Evolutionary conservation across 2,113 vertebrate species (phyloP), one percentile per base, ranked within the genome.

Genomic region (Gnathonemus longibarbis): DNA sequence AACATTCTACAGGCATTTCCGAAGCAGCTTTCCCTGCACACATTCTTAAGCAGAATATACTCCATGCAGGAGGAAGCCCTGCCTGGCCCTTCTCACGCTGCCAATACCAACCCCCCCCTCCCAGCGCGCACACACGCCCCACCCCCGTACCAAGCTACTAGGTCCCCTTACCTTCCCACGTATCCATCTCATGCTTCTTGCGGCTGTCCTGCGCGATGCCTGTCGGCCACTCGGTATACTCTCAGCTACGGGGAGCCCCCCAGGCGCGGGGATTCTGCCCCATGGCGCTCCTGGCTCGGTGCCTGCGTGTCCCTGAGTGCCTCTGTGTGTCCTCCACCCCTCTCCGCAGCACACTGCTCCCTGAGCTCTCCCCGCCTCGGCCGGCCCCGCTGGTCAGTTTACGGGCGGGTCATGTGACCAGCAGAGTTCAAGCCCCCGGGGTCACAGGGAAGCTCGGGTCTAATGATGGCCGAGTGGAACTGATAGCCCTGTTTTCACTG

Each of bases 151-250:
- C 50, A 70, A 86, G 10, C 48, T 27, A 21, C 17, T 50, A 66
- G 42, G 39, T 6, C 24, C 42, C 27, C 94, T 96, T 97, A 98
- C 97, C 97, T 98, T 98, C 97, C 97, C 97, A 98, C 95, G 97
- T 96, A 94, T 98, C 97, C 97, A 98, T 98, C 94, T 97, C 96
- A 96, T 97, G 96, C 97, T 97, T 96, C 96, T 96, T 91, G 91
- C 91, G 94, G 93, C 94, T 91, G 92, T 92, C 77, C 93, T 91
- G 93, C 92, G 93, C 94, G 92, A 91, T 92, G 91, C 93, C 94
- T 95, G 91, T 94, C 95, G 96, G 95, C 97, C 97, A 97, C 97
- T 97, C 96, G 4, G 35, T 42, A 98, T 95, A 94, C 95, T 50
- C 93, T 62, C 91, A 93, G 93, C 92, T 95, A 92, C 90, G 93